Evolutionary conservation across 2,888 invertebrate genomes (phyloP).

Genomic region (Deladenus siricidicola): DNA sequence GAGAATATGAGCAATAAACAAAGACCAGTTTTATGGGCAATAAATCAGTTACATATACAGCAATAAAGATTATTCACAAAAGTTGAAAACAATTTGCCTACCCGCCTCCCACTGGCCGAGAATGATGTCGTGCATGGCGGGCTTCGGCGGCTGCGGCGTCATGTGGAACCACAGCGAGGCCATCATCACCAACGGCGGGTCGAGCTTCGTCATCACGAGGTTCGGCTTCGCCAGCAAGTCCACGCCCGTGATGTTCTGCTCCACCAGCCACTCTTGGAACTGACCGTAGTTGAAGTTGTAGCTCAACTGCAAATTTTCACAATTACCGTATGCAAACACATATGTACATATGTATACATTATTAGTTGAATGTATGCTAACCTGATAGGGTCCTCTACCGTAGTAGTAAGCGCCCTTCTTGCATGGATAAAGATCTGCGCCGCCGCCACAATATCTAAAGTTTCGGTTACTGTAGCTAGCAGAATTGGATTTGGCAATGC

Average conservation of each 20-base stretch:
- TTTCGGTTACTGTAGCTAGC: conserved; percentile 49
- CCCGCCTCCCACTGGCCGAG: conserved; percentile 38
- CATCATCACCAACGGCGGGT: conserved; percentile 51
- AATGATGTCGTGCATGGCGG: conserved; percentile 53
- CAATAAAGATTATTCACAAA: no score
- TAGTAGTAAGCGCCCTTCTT: conserved; percentile 48
- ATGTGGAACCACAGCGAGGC: conserved; percentile 51
- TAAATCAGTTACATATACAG: no score
- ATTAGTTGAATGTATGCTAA: no score
- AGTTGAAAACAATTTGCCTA: no score
- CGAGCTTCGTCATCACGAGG: conserved; percentile 43
- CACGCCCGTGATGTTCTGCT: conserved; percentile 37
- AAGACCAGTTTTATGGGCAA: no score
- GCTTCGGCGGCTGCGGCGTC: conserved; percentile 53
- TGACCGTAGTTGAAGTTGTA: conserved; percentile 53
- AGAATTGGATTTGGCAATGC: no score
- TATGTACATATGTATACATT: no score
- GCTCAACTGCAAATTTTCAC: conserved; percentile 8
- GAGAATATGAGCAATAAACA: no score
- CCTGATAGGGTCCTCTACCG: conserved; percentile 47
- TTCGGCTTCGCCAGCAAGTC: conserved; percentile 45
- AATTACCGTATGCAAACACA: no score
- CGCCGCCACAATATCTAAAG: conserved; percentile 49
- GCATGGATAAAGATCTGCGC: conserved; percentile 45
- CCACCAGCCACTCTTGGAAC: conserved; percentile 41